Evolutionary conservation across 2,113 vertebrate species (phyloP).

Genomic region (Caloenas nicobarica): DNA sequence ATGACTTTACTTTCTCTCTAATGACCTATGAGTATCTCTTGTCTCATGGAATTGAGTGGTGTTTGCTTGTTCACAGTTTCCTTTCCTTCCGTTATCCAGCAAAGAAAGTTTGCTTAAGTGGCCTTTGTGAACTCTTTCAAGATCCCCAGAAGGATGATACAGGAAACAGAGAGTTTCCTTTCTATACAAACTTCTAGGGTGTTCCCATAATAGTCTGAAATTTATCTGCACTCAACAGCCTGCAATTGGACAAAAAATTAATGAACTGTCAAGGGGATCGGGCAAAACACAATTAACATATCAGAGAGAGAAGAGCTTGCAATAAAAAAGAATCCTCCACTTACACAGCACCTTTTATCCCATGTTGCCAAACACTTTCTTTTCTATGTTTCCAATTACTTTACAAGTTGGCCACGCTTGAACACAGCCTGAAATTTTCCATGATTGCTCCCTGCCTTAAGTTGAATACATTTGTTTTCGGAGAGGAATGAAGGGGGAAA

Average conservation of each 20-base stretch:
- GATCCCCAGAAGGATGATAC: constrained; percentile 76
- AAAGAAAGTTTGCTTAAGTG: constrained; percentile 66
- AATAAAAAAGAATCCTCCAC: neutral
- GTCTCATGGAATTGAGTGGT: constrained; percentile 48
- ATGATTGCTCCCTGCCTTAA: neutral
- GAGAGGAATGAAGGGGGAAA: neutral
- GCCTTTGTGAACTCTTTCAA: constrained; percentile 65
- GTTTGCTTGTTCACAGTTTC: constrained; percentile 74
- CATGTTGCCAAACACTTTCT: neutral
- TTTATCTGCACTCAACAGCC: constrained; percentile 62
- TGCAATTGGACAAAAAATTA: constrained; percentile 52
- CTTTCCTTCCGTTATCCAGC: constrained; percentile 70
- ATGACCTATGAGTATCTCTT: constrained; percentile 45
- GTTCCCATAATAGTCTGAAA: constrained; percentile 64
- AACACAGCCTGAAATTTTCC: constrained; percentile 44
- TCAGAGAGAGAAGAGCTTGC: constrained; percentile 1
- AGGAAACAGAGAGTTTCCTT: constrained; percentile 71
- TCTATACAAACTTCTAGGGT: constrained; percentile 63
- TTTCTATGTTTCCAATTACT: neutral
- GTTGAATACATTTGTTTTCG: neutral
- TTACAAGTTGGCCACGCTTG: constrained; percentile 2
- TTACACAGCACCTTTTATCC: constrained; percentile 32
- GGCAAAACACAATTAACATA: constrained; percentile 31
- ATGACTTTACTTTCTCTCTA: constrained; percentile 36
- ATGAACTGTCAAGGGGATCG: constrained; percentile 49